Percentiles rank a stretch among this genome's conserved stretches.
phyloP scores from a whole-genome alignment of 35 echinoderm and acorn worm species.

The Apostichopus parvimensis region DNA sequence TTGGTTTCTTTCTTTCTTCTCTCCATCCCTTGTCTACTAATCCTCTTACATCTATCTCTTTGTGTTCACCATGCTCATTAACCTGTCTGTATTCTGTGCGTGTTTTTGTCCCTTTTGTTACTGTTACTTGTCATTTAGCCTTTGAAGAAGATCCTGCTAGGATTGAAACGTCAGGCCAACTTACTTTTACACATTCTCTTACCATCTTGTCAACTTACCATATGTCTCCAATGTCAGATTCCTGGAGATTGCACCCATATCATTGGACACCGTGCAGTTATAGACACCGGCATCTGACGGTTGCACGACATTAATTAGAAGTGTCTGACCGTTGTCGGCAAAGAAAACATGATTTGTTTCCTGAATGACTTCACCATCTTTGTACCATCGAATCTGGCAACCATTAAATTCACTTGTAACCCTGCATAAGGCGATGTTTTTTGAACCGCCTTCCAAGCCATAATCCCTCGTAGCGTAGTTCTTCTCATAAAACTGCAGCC shows the following conservation, averaged over 20 bases:
- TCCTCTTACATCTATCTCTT: too few relatives aligned
- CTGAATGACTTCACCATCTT: background rate
- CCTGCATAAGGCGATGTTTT: background rate
- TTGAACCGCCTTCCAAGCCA: background rate
- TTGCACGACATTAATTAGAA: background rate
- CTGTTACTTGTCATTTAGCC: too few relatives aligned
- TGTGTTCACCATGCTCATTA: too few relatives aligned
- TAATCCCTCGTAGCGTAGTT: slow-evolving; percentile 11
- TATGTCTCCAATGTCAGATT: slow-evolving; percentile 8
- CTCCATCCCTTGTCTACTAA: too few relatives aligned
- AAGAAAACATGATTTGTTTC: background rate
- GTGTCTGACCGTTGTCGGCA: background rate
- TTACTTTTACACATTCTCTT: too few relatives aligned
- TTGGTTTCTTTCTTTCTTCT: too few relatives aligned
- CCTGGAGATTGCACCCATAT: background rate
- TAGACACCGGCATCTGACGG: background rate
- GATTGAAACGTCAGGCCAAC: too few relatives aligned
- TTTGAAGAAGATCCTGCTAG: too few relatives aligned
- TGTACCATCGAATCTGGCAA: slow-evolving; percentile 6
- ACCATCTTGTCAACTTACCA: background rate
- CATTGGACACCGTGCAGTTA: slow-evolving; percentile 17
- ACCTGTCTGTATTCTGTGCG: too few relatives aligned
- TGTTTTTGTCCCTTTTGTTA: too few relatives aligned
- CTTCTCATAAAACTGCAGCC: background rate
- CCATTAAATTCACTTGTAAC: background rate